A percentile compares a stretch with the other conserved stretches of the same genome.
Conservation (phyloP, 1,140 invertebrate species). For the Drosophila sechellia region DNA sequence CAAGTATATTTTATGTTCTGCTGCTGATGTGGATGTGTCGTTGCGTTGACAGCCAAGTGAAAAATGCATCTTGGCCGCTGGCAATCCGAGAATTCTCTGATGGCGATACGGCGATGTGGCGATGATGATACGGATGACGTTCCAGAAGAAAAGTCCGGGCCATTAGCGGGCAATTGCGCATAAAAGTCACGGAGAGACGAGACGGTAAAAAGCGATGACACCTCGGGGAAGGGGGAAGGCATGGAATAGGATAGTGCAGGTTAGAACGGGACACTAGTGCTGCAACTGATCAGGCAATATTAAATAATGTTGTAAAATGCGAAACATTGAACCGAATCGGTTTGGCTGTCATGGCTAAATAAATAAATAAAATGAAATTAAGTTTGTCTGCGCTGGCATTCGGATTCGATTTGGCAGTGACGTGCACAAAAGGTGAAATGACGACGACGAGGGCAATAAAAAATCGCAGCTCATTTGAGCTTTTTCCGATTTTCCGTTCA, state of each 20-base stretch:
- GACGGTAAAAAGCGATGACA: conserved; percentile 21
- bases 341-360: conserved; percentile 69
- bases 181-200: conserved; percentile 67
- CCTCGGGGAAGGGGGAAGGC: background rate
- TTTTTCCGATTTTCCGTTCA: conserved; percentile 69
- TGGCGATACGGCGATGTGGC: conserved; percentile 41
- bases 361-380: conserved; percentile 78
- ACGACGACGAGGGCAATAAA: conserved; percentile 65
- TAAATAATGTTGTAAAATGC: conserved; percentile 82
- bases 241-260: background rate
- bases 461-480: conserved; percentile 79
- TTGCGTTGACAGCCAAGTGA: conserved; percentile 70
- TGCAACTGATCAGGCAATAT: conserved; percentile 67
- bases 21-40: conserved; percentile 39
- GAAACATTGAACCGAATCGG: conserved; percentile 66
- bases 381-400: conserved; percentile 64
- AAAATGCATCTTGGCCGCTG: conserved; percentile 75
- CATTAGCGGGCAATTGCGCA: conserved; percentile 79
- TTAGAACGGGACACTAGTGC: background rate
- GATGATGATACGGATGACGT: conserved; percentile 70
- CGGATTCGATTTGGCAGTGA: conserved; percentile 58
- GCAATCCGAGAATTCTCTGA: conserved; percentile 43
- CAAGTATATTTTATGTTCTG: conserved; percentile 62
- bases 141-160: conserved; percentile 57
- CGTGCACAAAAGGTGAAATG: conserved; percentile 77